Evolutionary conservation across 2,113 vertebrate species (phyloP).

Genomic region (Phyllostomus discolor): DNA sequence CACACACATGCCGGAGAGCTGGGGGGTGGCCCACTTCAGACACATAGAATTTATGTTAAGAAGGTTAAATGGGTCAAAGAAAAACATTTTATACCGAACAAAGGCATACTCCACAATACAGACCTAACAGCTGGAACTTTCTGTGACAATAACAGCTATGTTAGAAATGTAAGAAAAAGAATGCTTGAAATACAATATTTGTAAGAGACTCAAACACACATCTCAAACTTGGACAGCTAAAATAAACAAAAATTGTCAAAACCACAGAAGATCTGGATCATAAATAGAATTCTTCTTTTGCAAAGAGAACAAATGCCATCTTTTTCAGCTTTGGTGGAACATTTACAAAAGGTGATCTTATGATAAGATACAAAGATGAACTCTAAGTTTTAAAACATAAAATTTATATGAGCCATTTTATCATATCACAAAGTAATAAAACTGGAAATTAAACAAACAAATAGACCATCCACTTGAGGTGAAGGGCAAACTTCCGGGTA

Average conservation of each 20-base stretch:
- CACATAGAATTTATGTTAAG: conserved; percentile 1
- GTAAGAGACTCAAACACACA: conserved; percentile 18
- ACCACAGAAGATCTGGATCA: background rate
- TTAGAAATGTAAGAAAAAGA: conserved; percentile 5
- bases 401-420: conserved; percentile 36
- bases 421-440: conserved; percentile 30
- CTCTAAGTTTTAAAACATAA: conserved; percentile 39
- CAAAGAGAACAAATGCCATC: conserved; percentile 28
- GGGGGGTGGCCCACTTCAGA: background rate
- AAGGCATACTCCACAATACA: conserved; percentile 5
- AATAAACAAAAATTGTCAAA: conserved; percentile 43
- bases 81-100: conserved; percentile 27
- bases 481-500: background rate
- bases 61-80: conserved; percentile 31
- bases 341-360: background rate
- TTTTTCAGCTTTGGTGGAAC: conserved; percentile 3
- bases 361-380: conserved; percentile 31
- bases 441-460: conserved; percentile 48
- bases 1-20: background rate
- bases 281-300: conserved; percentile 1
- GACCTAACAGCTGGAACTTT: background rate
- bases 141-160: conserved; percentile 11
- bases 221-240: conserved; percentile 27
- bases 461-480: background rate
- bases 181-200: conserved; percentile 22